Evolutionary conservation across 1,140 invertebrate species (phyloP).

Genomic region (Lineus longissimus): DNA sequence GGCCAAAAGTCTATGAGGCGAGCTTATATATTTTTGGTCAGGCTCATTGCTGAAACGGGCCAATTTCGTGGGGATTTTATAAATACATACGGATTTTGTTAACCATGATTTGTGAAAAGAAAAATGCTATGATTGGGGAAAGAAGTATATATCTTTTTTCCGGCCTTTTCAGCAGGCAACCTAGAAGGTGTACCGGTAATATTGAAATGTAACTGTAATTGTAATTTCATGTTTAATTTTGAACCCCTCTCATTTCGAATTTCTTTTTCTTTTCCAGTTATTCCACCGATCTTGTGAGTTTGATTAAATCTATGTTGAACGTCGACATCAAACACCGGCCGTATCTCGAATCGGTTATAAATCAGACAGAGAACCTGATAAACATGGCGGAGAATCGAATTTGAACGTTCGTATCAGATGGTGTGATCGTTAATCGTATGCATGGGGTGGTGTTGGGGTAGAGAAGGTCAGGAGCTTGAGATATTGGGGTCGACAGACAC

Average conservation of each 20-base stretch:
- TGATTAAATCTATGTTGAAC: slow-evolving; percentile 10
- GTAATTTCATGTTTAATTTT: too few relatives aligned
- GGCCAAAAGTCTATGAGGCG: too few relatives aligned
- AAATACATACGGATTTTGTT: background rate
- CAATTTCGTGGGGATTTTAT: background rate
- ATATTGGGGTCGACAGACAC: too few relatives aligned
- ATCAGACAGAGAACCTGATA: background rate
- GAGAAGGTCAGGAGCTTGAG: too few relatives aligned
- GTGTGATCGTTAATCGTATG: too few relatives aligned
- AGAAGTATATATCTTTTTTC: too few relatives aligned
- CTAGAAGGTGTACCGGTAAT: too few relatives aligned
- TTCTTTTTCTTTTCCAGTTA: slow-evolving; percentile 10
- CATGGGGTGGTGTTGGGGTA: too few relatives aligned
- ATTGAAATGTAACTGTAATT: too few relatives aligned
- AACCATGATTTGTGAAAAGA: background rate
- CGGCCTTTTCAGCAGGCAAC: too few relatives aligned
- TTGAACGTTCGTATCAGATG: too few relatives aligned
- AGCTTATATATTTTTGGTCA: background rate
- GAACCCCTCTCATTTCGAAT: background rate
- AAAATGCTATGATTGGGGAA: background rate
- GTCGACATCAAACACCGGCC: slow-evolving; percentile 3
- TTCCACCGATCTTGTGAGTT: slow-evolving; percentile 6
- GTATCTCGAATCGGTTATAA: slow-evolving; percentile 2
- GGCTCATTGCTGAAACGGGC: background rate
- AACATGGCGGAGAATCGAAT: slow-evolving; percentile 5